Base-by-base conservation (phyloP, 2,888 invertebrate genomes). In the Trissolcus japonicus region DNA sequence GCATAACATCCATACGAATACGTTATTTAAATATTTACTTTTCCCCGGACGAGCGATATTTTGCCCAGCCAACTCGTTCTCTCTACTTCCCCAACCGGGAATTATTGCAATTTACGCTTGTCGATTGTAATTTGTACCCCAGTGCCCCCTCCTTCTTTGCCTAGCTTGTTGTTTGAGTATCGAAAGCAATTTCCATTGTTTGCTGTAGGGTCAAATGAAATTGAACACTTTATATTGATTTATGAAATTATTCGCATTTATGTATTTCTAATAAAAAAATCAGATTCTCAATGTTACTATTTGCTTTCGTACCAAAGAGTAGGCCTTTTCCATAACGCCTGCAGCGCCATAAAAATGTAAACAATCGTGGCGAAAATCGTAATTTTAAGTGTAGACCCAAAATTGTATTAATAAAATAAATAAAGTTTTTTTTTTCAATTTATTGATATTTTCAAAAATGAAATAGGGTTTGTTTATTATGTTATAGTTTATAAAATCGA, bases 21-120 rank as follows among this genome's bases (percentile, higher is more conserved):
- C 60, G 55, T 55, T 51, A 73, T 66, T 73, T 66, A 66, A 73
- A 73, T 66, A 66, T 73, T 73, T 66, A 66, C 61, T 50, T 72
- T 73, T 66, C 53, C 65, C 50, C 50, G 60, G 40, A 16, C 65
- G 16, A 53, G 60, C 51, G 69, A 50, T 43, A 62, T 71, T 71
- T 53, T 35, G 53, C 68, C 9, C 65, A 9, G 56, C 3, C 53
- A 46, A 61, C 43, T 57, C 53, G 71, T 63, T 71, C 63, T 63
- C 53, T 35, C 46, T 53, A 62, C 63, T 63, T 50, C 29, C 25
- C 35, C 35, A 21, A 11, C 6, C 50, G 21, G 17, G 48, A 59
- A 72, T 72, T 72, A 72, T 59, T 59, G 53, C 53, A 63, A 65
- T 59, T 63, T 65, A 65, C 59, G 54, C 56, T 60, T 60, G 65